phyloP scores from a whole-genome alignment of 1,140 invertebrate species.

The Luehdorfia chinensis region DNA sequence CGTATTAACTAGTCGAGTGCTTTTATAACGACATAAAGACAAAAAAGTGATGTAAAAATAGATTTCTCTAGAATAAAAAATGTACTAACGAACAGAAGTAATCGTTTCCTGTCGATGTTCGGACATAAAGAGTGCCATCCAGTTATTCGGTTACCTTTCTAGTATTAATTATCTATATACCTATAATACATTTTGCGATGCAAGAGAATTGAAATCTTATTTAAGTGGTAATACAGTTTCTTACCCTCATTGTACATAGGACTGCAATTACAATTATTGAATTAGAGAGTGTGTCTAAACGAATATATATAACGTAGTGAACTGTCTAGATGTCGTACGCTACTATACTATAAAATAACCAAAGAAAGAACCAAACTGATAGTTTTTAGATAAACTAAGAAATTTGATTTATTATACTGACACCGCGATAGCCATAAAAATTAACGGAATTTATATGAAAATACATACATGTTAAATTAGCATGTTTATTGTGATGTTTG shows the following conservation, averaged over 20 bases:
- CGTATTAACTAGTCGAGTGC: conserved; percentile 28
- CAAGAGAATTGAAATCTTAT: conserved; percentile 73
- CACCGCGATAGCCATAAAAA: too few relatives aligned
- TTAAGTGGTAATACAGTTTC: conserved; percentile 45
- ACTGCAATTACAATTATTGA: too few relatives aligned
- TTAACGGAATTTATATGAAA: too few relatives aligned
- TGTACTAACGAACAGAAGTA: conserved; percentile 20
- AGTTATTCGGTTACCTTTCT: conserved; percentile 55
- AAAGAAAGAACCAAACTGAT: conserved; percentile 13
- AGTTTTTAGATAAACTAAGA: too few relatives aligned
- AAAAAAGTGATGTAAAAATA: conserved; percentile 59
- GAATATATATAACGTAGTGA: too few relatives aligned
- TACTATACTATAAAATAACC: conserved; percentile 3
- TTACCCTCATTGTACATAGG: conserved; percentile 38
- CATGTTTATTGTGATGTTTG: too few relatives aligned
- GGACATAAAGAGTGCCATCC: conserved; percentile 58
- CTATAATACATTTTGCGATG: conserved; percentile 62
- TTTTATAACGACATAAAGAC: too few relatives aligned
- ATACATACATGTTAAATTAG: too few relatives aligned
- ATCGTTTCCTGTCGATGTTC: conserved; percentile 27
- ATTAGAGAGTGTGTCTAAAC: too few relatives aligned
- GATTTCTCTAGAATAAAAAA: conserved; percentile 32
- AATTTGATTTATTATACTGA: too few relatives aligned
- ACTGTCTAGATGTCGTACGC: not conserved
- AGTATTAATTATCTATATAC: conserved; percentile 51